Conservation (phyloP, 1,140 invertebrate genomes). For the Mercenaria mercenaria region DNA sequence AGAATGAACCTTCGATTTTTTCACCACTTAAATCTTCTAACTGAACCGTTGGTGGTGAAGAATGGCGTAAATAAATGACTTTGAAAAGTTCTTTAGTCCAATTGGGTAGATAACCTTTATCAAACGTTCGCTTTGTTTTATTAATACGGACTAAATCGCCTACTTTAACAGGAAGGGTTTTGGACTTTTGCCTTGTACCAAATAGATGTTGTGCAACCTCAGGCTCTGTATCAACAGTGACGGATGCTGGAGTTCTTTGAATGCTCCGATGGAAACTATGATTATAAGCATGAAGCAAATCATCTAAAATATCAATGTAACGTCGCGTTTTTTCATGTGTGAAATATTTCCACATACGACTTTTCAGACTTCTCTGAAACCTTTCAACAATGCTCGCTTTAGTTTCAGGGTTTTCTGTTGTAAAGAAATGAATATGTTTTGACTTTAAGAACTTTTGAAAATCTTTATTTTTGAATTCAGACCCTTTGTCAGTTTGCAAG, state of each 20-base stretch:
- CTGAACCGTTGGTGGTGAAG: background rate
- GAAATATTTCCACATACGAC: slow-evolving; percentile 48
- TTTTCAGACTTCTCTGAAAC: slow-evolving; percentile 40
- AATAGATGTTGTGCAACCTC: slow-evolving; percentile 20
- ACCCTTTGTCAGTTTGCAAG: background rate
- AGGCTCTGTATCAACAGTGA: background rate
- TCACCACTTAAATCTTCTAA: slow-evolving; percentile 6
- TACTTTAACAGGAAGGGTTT: background rate
- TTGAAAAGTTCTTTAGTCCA: slow-evolving; percentile 30
- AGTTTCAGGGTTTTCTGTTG: slow-evolving; percentile 14
- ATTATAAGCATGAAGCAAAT: background rate
- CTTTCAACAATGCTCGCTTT: slow-evolving; percentile 53
- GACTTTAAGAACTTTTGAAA: background rate
- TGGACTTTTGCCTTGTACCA: background rate
- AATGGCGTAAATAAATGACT: background rate
- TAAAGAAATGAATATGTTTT: slow-evolving; percentile 6
- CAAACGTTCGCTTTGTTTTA: slow-evolving; percentile 57
- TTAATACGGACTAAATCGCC: slow-evolving; percentile 35
- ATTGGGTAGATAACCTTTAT: slow-evolving; percentile 54
- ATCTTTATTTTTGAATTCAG: background rate
- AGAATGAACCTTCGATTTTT: slow-evolving; percentile 35
- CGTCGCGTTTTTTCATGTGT: slow-evolving; percentile 7
- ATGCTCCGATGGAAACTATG: background rate
- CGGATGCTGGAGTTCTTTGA: background rate
- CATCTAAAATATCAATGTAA: slow-evolving; percentile 30